Evolutionary conservation across 2,888 invertebrate genomes (phyloP), one percentile per base, ranked within the genome.

Genomic region (Labia minor): DNA sequence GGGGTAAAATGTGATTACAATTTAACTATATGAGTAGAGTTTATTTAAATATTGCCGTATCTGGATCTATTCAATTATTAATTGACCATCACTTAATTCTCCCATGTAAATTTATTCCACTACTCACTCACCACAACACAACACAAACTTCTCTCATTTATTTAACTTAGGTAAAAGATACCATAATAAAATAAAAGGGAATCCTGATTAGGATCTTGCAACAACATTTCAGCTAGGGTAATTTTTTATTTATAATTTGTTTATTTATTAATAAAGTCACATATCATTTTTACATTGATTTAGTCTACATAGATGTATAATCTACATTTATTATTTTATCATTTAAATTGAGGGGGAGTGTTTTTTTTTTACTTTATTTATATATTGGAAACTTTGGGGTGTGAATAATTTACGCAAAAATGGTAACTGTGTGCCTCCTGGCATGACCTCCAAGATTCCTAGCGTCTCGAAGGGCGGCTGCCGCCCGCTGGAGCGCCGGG

Each of bases 201-300:
- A 70, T 70, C 70, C 69, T 68, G 21, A 65, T 64, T 61, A 20
- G 11, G 6, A 33, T 65, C 65, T 65, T 68, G 68, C 70, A 70
- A 69, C 70, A 71, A 70, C 71, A 70, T 70, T 70, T 68, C 71
- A 71, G 71, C 70, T 70, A 71, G 68, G 61, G 49, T 37, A 18
- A 64, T 66, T 70, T 66, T 66, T 69, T 67, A 66, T 64, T 37
- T 67, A 65, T 66, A 67, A 62, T 64, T 65, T 67, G 61, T 66
- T 33, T 68, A 21, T 37, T 63, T 63, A 64, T 68, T 63, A 63
- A 64, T 63, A 67, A n/a, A n/a, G n/a, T n/a, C n/a, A n/a, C n/a
- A n/a, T n/a, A n/a, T n/a, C 49, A 64, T 66, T 66, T 64, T 64
- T 62, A 68, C 63, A 63, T 18, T 61, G 16, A n/a, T 21, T 14